Evolutionary conservation across 2,113 vertebrate genomes (phyloP).

Genomic region (Sinocyclocheilus grahami): DNA sequence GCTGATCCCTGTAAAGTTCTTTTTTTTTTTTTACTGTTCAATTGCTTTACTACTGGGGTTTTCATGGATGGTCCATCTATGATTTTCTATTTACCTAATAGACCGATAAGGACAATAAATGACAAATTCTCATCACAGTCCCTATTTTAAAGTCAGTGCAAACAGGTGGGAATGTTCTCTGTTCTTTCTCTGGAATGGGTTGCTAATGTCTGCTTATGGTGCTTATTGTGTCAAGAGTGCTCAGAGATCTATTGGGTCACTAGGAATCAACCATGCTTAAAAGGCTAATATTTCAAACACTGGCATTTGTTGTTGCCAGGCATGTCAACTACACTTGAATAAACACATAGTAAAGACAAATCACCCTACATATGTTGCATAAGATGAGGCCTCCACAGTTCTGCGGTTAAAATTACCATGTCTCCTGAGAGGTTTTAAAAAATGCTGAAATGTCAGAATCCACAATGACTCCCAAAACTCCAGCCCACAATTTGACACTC

Average conservation of each 20-base stretch:
- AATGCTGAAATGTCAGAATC: constrained; percentile 7
- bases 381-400: constrained; percentile 16
- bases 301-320: constrained; percentile 30
- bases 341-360: constrained; percentile 28
- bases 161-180: not conserved
- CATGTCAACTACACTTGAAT: constrained; percentile 35
- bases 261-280: constrained; percentile 20
- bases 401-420: constrained; percentile 3
- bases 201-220: not conserved
- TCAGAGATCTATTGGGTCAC: constrained; percentile 31
- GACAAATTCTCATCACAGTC: not conserved
- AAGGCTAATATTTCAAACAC: constrained; percentile 31
- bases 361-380: constrained; percentile 26
- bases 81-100: not conserved
- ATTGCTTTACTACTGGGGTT: not conserved
- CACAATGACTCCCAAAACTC: not conserved
- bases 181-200: not conserved
- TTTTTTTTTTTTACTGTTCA: not conserved
- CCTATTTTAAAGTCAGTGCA: not conserved
- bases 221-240: not conserved
- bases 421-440: constrained; percentile 13
- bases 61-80: not conserved
- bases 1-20: not conserved
- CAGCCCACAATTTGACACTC: not conserved
- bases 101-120: not conserved